phyloP scores from a whole-genome alignment of 37 sponge, comb jelly and placozoan species.

The Chondrilla cf. caribensis region DNA sequence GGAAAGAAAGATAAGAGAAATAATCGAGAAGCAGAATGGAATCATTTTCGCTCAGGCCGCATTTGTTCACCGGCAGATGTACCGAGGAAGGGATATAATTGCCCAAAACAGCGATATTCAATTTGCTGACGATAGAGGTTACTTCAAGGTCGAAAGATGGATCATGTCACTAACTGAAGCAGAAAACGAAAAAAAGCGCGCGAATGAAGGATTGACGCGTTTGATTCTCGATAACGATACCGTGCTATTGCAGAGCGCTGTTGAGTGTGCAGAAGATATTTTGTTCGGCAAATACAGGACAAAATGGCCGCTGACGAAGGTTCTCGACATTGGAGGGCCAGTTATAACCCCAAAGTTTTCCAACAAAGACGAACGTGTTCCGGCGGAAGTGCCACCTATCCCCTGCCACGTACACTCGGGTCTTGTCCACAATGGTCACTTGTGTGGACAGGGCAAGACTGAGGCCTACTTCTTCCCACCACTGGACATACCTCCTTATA shows the following conservation, averaged over 20 bases:
- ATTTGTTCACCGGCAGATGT: constrained; percentile 61
- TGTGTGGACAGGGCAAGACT: constrained; percentile 72
- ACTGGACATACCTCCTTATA: constrained; percentile 77
- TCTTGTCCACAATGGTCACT: constrained; percentile 61
- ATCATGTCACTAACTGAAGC: constrained; percentile 85
- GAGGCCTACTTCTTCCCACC: constrained; percentile 95
- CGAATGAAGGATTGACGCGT: constrained; percentile 73
- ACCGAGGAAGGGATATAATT: constrained; percentile 72
- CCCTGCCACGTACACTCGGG: constrained; percentile 90
- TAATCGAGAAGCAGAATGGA: constrained; percentile 49
- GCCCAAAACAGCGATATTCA: constrained; percentile 66
- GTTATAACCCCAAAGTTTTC: constrained; percentile 36
- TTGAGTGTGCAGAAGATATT: constrained; percentile 49
- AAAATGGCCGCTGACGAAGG: constrained; percentile 85
- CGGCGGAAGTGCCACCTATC: constrained; percentile 87
- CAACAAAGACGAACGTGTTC: neutral
- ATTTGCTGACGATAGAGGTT: constrained; percentile 60
- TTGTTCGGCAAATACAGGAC: constrained; percentile 60
- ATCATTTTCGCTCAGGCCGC: constrained; percentile 66
- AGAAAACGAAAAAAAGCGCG: constrained; percentile 42
- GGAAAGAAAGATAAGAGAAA: too few relatives aligned
- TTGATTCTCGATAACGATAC: constrained; percentile 25
- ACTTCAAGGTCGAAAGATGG: constrained; percentile 91
- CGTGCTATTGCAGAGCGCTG: constrained; percentile 41
- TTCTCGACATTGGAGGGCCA: constrained; percentile 83